These are phyloP conservation scores for Zaprionus africanus DNA, from an alignment of 1,140 invertebrate species.

Conservation along the genomic window DNA sequence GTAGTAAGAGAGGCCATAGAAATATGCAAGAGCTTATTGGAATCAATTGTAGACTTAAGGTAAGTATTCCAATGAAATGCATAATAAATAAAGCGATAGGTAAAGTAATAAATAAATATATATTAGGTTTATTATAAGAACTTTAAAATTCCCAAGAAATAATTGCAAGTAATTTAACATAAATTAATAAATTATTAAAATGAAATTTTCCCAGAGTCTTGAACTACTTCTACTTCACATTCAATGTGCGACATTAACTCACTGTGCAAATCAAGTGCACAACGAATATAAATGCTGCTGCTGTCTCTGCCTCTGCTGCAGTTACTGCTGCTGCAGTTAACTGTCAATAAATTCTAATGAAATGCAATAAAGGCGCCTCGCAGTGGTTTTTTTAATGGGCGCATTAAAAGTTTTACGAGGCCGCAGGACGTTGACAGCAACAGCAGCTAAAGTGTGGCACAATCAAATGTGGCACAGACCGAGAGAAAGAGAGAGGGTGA, in stretches of 20 bases:
- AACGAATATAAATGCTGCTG: background rate
- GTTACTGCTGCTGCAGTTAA: conserved; percentile 19
- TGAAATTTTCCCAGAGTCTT: background rate
- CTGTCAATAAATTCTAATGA: conserved; percentile 52
- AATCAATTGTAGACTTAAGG: background rate
- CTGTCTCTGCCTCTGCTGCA: background rate
- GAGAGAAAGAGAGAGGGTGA: too few relatives aligned
- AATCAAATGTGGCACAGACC: background rate
- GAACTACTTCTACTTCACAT: background rate
- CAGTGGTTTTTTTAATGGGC: conserved; percentile 49
- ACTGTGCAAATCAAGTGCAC: background rate
- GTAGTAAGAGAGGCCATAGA: too few relatives aligned
- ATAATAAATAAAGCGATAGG: background rate
- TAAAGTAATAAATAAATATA: background rate
- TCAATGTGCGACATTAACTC: background rate
- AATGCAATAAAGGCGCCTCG: conserved; percentile 44
- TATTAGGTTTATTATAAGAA: background rate
- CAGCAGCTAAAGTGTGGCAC: conserved; percentile 4
- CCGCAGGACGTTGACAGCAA: conserved; percentile 55
- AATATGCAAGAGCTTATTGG: too few relatives aligned
- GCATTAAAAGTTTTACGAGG: conserved; percentile 48
- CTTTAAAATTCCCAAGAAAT: too few relatives aligned
- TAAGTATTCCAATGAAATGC: background rate
- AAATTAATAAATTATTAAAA: background rate
- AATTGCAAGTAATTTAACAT: background rate